Evolutionary conservation across 2,113 vertebrate species (phyloP).

Genomic region (Hyla sarda): DNA sequence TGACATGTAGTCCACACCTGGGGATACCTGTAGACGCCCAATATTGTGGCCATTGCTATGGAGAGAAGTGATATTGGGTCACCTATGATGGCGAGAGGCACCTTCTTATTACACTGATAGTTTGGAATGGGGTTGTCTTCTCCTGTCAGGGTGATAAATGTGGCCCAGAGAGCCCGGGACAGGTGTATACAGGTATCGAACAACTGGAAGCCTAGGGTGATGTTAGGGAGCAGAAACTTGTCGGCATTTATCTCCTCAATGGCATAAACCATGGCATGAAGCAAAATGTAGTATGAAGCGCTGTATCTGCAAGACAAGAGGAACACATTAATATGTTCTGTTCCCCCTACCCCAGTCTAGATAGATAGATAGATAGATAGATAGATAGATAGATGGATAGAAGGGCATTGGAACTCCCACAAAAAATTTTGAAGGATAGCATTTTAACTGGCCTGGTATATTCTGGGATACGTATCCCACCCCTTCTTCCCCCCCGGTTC

Average conservation of each 20-base stretch:
- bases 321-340: no score
- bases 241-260: conserved; percentile 45
- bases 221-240: conserved; percentile 3
- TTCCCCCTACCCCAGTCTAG: no score
- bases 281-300: conserved; percentile 4
- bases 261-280: conserved; percentile 35
- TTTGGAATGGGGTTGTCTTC: conserved; percentile 41
- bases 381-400: background rate
- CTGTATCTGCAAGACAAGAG: conserved; percentile 32
- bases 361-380: conserved; percentile 7
- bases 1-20: conserved; percentile 7
- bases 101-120: background rate
- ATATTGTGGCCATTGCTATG: conserved; percentile 19
- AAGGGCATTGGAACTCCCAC: no score
- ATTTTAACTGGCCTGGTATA: no score
- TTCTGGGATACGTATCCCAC: background rate
- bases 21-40: conserved; percentile 28
- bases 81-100: conserved; percentile 25
- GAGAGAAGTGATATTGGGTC: conserved; percentile 16
- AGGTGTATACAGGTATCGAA: conserved; percentile 28
- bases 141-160: conserved; percentile 41
- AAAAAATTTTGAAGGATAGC: background rate
- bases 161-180: conserved; percentile 24
- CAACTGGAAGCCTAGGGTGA: conserved; percentile 20
- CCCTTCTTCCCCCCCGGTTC: no score